Base-by-base conservation (phyloP, 2,797 vertebrate genomes). In the Acanthiza pusilla region DNA sequence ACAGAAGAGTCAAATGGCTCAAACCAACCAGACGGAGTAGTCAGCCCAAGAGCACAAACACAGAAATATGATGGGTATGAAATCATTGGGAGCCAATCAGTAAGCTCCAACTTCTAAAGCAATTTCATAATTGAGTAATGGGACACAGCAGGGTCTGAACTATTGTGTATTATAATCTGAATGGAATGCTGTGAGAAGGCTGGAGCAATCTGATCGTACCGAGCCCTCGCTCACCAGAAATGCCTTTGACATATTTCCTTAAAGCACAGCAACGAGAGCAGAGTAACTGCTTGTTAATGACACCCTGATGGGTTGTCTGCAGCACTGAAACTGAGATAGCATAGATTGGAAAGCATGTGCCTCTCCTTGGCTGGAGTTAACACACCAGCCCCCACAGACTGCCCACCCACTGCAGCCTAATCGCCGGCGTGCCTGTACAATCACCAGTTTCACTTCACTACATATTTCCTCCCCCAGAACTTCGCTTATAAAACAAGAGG, bases 101-200 rank as follows among this genome's bases (percentile, higher is more conserved):
- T 96, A 89, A 92, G 92, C 96, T 96, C 94, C 91, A 95, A 94
- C 93, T 94, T 97, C 95, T 96, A 96, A 97, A 94, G 94, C 95
- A 96, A 97, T 97, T 97, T 96, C 96, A 97, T 96, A 97, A 97
- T 96, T 94, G 93, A 94, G 96, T 97, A 97, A 97, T 95, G 96
- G 96, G 95, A 96, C 96, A 96, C 97, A 97, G 96, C 96, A 96
- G 96, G 96, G 95, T 97, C 91, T 96, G 95, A 96, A 96, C 95
- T 96, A 96, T 95, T 96, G 95, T 96, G 96, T 95, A 97, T 96
- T 95, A 96, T 97, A 97, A 97, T 96, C 89, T 96, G 96, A 97
- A 97, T 96, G 97, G 97, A 97, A 97, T 97, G 97, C 95, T 96
- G 88, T 90, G 93, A 95, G 92, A 96, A 95, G 95, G 94, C 93